phyloP scores from a whole-genome alignment of 2,113 vertebrate species.

The Corythornis cristatus region DNA sequence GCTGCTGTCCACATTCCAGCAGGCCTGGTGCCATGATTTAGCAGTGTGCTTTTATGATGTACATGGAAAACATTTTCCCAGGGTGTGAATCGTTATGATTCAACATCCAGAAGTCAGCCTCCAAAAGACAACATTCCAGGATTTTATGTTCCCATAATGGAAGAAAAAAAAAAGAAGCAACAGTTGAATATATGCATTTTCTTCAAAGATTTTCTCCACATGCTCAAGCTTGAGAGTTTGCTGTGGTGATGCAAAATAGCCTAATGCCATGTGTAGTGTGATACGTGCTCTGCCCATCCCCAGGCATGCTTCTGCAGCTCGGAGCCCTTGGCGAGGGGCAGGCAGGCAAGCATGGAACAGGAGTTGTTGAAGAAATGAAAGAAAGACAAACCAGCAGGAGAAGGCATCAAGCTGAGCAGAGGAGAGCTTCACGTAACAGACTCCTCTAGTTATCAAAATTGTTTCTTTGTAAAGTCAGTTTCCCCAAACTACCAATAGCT shows the following conservation, averaged over 20 bases:
- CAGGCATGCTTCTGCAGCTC: not conserved
- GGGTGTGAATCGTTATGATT: not conserved
- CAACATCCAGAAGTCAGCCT: not conserved
- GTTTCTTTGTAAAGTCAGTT: not conserved
- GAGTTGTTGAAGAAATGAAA: not conserved
- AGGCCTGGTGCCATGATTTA: not conserved
- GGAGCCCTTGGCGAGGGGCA: not conserved
- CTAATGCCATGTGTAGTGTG: not conserved
- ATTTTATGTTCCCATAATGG: not conserved
- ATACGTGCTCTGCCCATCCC: fast-evolving
- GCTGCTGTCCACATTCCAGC: not conserved
- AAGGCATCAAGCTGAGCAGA: not conserved
- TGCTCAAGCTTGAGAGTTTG: not conserved
- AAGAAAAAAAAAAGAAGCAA: not conserved
- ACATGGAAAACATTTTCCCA: not conserved
- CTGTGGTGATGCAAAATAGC: not conserved
- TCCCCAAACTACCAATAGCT: not conserved
- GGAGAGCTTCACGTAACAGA: not conserved
- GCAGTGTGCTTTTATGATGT: fast-evolving
- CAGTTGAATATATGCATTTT: not conserved
- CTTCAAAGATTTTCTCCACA: not conserved
- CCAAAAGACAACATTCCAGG: not conserved
- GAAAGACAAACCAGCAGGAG: not conserved
- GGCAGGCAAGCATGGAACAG: not conserved
- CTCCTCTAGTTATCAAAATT: not conserved